phyloP scores from a whole-genome alignment of 2,113 vertebrate species.

The Odocoileus hemionus region DNA sequence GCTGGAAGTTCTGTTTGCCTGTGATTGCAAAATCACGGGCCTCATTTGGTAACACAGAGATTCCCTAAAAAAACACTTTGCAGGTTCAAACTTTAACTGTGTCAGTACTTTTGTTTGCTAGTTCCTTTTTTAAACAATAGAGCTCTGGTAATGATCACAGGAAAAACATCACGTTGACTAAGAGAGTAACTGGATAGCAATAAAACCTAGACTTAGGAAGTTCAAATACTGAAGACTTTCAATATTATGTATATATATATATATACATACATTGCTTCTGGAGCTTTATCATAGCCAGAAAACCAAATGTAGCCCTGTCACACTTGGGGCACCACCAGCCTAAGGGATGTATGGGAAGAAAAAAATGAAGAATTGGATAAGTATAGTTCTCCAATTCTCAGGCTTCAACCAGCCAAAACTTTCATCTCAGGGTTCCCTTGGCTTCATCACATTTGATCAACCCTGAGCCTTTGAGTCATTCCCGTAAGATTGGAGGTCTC shows the following conservation, averaged over 20 bases:
- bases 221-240: not conserved
- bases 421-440: not conserved
- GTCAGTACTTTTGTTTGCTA: not conserved
- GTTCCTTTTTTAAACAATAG: not conserved
- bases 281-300: not conserved
- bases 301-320: not conserved
- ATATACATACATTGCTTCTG: not conserved
- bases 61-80: not conserved
- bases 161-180: not conserved
- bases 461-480: not conserved
- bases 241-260: not conserved
- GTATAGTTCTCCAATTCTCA: not conserved
- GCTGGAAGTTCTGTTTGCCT: not conserved
- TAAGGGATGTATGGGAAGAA: not conserved
- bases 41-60: not conserved
- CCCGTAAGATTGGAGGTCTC: not conserved
- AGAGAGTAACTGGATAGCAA: not conserved
- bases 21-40: not conserved
- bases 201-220: not conserved
- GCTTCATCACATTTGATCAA: not conserved
- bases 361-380: not conserved
- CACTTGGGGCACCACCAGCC: not conserved
- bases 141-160: not conserved
- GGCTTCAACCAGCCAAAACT: not conserved
- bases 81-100: not conserved